Evolutionary conservation across 2,797 vertebrate species (phyloP).

Genomic region (Sardinella longiceps): DNA sequence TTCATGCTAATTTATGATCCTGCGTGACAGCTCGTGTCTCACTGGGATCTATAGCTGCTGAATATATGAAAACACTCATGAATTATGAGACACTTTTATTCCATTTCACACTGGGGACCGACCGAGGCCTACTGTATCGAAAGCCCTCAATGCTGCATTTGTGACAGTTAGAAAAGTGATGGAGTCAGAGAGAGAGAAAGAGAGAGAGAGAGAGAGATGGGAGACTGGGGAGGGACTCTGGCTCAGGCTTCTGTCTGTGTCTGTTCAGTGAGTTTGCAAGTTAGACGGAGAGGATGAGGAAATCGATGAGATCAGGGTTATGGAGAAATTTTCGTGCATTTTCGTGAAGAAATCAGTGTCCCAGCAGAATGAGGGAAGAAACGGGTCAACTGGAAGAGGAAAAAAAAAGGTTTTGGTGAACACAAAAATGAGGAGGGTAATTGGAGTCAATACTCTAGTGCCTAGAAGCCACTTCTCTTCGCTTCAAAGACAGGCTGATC

Average conservation of each 20-base stretch:
- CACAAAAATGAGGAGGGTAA: neutral
- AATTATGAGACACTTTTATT: constrained; percentile 17
- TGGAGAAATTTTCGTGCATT: neutral
- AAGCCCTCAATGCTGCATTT: neutral
- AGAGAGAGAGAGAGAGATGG: neutral
- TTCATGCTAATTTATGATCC: constrained; percentile 12
- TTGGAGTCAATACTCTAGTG: neutral
- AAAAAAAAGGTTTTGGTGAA: neutral
- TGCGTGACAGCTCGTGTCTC: constrained; percentile 1
- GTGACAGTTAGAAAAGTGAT: neutral
- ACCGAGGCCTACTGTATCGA: neutral
- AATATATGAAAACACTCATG: constrained; percentile 17
- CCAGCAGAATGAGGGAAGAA: neutral
- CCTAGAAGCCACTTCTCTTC: neutral
- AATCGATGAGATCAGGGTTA: neutral
- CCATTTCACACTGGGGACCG: neutral
- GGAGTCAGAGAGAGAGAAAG: neutral
- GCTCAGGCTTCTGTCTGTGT: neutral
- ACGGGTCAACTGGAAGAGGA: neutral
- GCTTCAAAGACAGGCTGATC: neutral
- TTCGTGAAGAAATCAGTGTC: neutral
- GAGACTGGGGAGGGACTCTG: neutral
- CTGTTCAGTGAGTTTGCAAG: neutral
- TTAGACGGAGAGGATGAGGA: neutral
- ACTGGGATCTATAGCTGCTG: neutral